Base-by-base conservation (phyloP, 2,888 invertebrate genomes). In the Lasiommata megera region DNA sequence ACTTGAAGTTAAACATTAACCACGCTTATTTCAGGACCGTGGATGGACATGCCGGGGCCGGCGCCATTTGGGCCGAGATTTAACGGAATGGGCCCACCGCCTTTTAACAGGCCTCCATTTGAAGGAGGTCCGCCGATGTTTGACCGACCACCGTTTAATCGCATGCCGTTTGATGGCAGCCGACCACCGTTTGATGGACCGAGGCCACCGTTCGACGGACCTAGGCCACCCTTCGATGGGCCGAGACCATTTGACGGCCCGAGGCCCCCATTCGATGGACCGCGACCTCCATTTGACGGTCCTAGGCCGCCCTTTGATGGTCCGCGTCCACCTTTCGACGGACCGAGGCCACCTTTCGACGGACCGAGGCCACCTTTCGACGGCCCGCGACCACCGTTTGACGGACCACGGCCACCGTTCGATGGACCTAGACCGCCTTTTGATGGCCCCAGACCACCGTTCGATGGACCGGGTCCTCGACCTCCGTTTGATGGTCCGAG, bases 81-180 rank as follows among this genome's bases (percentile, higher is more conserved):
- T 67, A 89, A 88, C 70, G 90, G 88, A 59, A 87, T 80, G 83
- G 84, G 82, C 0, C 82, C 87, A 8, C 82, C 87, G 16, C 81
- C 77, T 6, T 85, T 82, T 67, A 73, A 73, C 58, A 66, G 82
- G 23, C 74, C 77, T 0, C 82, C 82, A 0, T 80, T 80, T 59
- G 88, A 82, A 6, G 77, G 79, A 8, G 76, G 77, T 0, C 75
- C 77, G 11, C 74, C 76, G 43, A 67, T 77, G 46, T 79, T 78
- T 56, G 77, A 82, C 31, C 71, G 79, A 6, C 79, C 77, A 1
- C 80, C 80, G 0, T 80, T 80, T 53, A 73, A 73, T 16, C 70
- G 79, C 38, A 76, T 77, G 77, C 77, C 79, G 1, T 84, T 82
- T 56, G 83, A 82, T 58, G 77, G 76, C 0, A 71, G 68, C 0